Conservation (phyloP, 2,797 vertebrate genomes). For the Orientallactaga sibirica region DNA sequence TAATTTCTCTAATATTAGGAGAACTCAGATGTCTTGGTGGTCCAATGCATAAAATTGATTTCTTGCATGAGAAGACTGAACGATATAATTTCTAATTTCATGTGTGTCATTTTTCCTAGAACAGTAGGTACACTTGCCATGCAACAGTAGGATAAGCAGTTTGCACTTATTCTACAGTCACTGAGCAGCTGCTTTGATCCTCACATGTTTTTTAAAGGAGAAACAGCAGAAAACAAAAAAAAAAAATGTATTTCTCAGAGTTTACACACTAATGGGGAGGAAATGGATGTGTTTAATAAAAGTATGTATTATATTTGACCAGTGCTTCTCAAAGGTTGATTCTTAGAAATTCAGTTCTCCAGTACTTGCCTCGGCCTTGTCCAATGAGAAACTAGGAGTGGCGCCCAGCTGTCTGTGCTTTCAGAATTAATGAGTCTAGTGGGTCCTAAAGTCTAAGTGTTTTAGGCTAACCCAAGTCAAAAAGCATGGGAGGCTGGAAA, state of each 20-base stretch:
- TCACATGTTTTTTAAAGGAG: conserved; percentile 11
- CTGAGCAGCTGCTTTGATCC: conserved; percentile 28
- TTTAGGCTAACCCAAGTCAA: neutral
- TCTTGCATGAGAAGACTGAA: conserved; percentile 31
- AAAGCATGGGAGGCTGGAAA: neutral
- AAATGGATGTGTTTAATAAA: conserved; percentile 24
- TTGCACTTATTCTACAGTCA: conserved; percentile 42
- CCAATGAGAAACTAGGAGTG: neutral
- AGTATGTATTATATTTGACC: neutral
- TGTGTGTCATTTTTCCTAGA: conserved; percentile 41
- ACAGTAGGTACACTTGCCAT: conserved; percentile 29
- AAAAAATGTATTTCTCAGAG: neutral
- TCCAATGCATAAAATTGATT: conserved; percentile 41
- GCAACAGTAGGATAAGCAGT: neutral
- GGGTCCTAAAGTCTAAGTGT: neutral
- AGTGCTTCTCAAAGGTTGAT: conserved; percentile 1
- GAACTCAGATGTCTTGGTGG: neutral
- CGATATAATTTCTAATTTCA: conserved; percentile 30
- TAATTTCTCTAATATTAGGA: conserved; percentile 12
- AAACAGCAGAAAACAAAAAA: neutral
- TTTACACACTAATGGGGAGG: conserved; percentile 34
- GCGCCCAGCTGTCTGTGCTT: neutral
- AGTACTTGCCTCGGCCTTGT: neutral
- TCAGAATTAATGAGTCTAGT: neutral
- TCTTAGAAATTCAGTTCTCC: neutral